A percentile compares a stretch with the other conserved stretches of the same genome.
Conservation (phyloP, 2,113 vertebrate species). For the Amphilophus citrinellus region DNA sequence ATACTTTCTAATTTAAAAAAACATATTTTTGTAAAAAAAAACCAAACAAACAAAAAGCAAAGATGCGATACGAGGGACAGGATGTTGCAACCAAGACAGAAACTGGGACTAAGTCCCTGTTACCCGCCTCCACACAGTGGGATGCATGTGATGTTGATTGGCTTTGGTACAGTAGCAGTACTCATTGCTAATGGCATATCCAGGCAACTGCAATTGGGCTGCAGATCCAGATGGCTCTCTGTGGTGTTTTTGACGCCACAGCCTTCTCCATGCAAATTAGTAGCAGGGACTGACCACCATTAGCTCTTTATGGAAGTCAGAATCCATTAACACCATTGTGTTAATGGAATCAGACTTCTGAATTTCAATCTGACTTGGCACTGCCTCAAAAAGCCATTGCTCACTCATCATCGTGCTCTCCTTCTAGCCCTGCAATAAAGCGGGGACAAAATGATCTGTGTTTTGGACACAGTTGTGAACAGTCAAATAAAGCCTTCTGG, state of each 20-base stretch:
- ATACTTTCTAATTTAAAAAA: background rate
- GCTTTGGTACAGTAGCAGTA: slow-evolving; percentile 35
- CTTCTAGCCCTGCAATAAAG: slow-evolving; percentile 23
- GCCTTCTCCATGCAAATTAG: slow-evolving; percentile 53
- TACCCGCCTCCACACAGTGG: slow-evolving; percentile 17
- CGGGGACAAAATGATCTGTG: slow-evolving; percentile 8
- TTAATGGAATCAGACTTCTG: slow-evolving; percentile 18
- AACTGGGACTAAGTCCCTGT: background rate
- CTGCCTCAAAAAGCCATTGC: slow-evolving; percentile 31
- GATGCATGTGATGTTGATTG: slow-evolving; percentile 49
- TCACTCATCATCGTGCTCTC: slow-evolving; percentile 35
- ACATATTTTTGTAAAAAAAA: background rate
- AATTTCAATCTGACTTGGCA: slow-evolving; percentile 8
- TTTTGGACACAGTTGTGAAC: slow-evolving; percentile 24
- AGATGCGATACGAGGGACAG: background rate
- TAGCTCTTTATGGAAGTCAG: slow-evolving; percentile 56
- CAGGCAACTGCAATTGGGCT: slow-evolving; percentile 42
- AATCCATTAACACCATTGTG: slow-evolving; percentile 55
- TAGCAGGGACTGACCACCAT: slow-evolving; percentile 49
- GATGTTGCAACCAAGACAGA: background rate
- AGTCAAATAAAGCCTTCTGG: slow-evolving; percentile 7
- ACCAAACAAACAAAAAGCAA: background rate
- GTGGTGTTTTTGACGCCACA: slow-evolving; percentile 39
- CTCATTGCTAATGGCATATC: slow-evolving; percentile 41
- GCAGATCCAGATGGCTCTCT: slow-evolving; percentile 63